Evolutionary conservation across 2,113 vertebrate genomes (phyloP).

Genomic region (Silurus glanis): DNA sequence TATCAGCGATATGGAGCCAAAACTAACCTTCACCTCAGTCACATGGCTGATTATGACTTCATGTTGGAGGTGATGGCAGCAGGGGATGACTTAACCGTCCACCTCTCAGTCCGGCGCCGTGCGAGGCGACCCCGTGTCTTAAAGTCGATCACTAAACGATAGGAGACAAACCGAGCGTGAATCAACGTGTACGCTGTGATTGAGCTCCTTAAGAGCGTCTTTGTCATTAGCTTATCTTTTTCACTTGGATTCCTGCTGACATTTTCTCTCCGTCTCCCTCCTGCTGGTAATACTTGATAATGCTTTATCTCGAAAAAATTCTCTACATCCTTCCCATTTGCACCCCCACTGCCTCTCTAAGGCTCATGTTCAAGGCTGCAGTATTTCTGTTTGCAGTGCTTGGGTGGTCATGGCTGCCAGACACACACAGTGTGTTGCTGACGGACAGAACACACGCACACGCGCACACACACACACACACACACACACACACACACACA

Average conservation of each 20-base stretch:
- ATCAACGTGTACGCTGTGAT: not conserved
- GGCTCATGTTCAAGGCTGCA: slow-evolving; percentile 44
- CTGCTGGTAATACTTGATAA: slow-evolving; percentile 11
- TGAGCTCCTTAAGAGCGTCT: not conserved
- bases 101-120: not conserved
- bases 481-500: slow-evolving; percentile 60
- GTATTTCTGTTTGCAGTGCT: slow-evolving; percentile 43
- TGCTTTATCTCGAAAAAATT: slow-evolving; percentile 11
- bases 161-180: not conserved
- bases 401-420: slow-evolving; percentile 53
- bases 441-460: slow-evolving; percentile 47
- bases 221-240: not conserved
- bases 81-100: not conserved
- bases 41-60: not conserved
- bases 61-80: not conserved
- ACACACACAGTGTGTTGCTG: slow-evolving; percentile 37
- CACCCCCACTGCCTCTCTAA: not conserved
- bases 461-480: slow-evolving; percentile 54
- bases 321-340: not conserved
- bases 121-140: no score
- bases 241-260: not conserved
- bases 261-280: not conserved
- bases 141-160: not conserved
- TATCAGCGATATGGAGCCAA: not conserved
- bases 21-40: not conserved